Evolutionary conservation across 2,797 vertebrate genomes (phyloP).

Genomic region (Pipistrellus nathusii): DNA sequence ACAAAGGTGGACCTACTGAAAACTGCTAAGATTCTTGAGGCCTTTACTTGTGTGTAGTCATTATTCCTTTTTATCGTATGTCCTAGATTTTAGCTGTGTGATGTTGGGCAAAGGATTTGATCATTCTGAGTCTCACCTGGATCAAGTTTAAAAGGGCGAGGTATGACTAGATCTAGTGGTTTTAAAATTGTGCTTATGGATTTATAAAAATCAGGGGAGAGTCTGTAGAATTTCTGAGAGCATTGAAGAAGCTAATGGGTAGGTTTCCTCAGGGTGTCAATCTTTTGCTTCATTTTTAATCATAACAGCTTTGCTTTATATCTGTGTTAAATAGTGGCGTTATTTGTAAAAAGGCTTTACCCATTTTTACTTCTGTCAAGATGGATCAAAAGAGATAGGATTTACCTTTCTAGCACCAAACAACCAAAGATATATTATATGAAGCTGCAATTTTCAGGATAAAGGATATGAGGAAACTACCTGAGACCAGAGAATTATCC

Average conservation of each 20-base stretch:
- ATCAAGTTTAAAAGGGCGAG: not conserved
- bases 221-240: not conserved
- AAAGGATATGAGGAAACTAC: not conserved
- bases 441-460: not conserved
- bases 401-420: not conserved
- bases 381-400: not conserved
- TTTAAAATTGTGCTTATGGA: not conserved
- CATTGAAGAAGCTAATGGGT: not conserved
- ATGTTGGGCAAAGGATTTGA: not conserved
- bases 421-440: slow-evolving; percentile 25
- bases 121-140: not conserved
- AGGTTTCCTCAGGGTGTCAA: not conserved
- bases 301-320: not conserved
- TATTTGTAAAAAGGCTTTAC: slow-evolving; percentile 21
- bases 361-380: not conserved
- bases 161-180: not conserved
- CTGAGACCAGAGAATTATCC: not conserved
- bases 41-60: not conserved
- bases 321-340: not conserved
- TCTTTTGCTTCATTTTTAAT: not conserved
- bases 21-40: not conserved
- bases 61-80: not conserved
- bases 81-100: not conserved
- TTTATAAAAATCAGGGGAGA: slow-evolving; percentile 7
- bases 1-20: not conserved